Evolutionary conservation across 2,113 vertebrate genomes (phyloP), one percentile per base, ranked within the genome.

Genomic region (Rhea americana): DNA sequence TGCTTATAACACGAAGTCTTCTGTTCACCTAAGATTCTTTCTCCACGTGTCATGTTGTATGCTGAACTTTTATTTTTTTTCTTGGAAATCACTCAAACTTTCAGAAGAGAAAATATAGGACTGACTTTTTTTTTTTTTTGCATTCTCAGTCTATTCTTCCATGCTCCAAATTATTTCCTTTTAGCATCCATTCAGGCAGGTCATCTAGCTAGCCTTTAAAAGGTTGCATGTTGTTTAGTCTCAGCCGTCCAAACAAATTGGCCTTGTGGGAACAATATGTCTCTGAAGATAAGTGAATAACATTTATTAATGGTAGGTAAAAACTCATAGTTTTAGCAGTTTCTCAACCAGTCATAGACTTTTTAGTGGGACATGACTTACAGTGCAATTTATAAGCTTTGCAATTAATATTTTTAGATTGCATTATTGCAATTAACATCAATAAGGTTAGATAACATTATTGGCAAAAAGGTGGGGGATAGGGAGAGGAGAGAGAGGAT

Each of bases 161-260:
- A 0, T 76, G 39, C 58, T 92, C 22, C 18, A 65, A 77, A 82
- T 76, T 73, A 62, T 53, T 93, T 85, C 76, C 16, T 43, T 85
- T 92, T 75, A 85, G 43, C 43, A 76, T 79, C 71, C 72, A 37
- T 43, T 88, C 45, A 75, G 82, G 85, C 58, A 85, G 53, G 43
- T 87, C 45, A 68, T 72, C 28, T 61, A 70, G 24, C 47, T 9
- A 86, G 77, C 47, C 32, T 92, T 85, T 76, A 39, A 89, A 91
- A 80, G 62, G 25, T 21, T 92, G 39, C 10, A 22, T 26, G 47
- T 41, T 82, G 56, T 72, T 92, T 93, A 75, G 71, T 51, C 51
- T 68, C 74, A 56, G 51, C 37, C 53, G 73, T 65, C 58, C 70
- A 89, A 78, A 78, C 43, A 87, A 76, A 87, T 43, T 73, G 71